phyloP scores from a whole-genome alignment of 2,797 vertebrate species.

The Acomys russatus region DNA sequence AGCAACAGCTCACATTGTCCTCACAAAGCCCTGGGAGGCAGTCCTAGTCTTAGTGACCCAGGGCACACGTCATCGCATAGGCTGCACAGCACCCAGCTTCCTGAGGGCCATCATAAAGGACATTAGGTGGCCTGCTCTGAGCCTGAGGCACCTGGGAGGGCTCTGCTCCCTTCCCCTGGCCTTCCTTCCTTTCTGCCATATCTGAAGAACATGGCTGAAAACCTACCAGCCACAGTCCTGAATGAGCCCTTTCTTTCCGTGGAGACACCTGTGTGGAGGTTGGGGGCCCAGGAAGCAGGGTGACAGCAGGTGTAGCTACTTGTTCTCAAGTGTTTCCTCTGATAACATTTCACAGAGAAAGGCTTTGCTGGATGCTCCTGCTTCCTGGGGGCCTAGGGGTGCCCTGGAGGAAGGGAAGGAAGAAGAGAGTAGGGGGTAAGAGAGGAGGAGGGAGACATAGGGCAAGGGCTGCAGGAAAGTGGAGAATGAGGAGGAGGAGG shows the following conservation, averaged over 20 bases:
- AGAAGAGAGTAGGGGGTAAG: background rate
- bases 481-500: rapidly evolving
- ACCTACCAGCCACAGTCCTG: background rate
- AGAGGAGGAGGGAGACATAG: background rate
- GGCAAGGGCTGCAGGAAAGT: background rate
- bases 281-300: background rate
- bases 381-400: background rate
- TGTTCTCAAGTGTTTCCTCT: constrained; percentile 69
- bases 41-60: rapidly evolving
- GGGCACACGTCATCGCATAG: rapidly evolving
- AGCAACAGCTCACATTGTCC: rapidly evolving
- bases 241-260: constrained; percentile 73
- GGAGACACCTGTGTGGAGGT: constrained; percentile 61
- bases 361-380: background rate
- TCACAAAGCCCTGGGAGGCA: rapidly evolving
- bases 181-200: background rate
- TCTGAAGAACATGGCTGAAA: background rate
- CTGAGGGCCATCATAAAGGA: too few species aligned
- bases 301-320: constrained; percentile 60
- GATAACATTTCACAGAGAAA: constrained; percentile 54
- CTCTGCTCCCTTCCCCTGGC: background rate
- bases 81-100: background rate
- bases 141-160: background rate
- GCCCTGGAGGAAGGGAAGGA: background rate
- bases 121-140: rapidly evolving